Percentiles rank a stretch among this genome's conserved stretches.
Conservation (phyloP, 2,113 vertebrate species). For the Dryoscopus gambensis region DNA sequence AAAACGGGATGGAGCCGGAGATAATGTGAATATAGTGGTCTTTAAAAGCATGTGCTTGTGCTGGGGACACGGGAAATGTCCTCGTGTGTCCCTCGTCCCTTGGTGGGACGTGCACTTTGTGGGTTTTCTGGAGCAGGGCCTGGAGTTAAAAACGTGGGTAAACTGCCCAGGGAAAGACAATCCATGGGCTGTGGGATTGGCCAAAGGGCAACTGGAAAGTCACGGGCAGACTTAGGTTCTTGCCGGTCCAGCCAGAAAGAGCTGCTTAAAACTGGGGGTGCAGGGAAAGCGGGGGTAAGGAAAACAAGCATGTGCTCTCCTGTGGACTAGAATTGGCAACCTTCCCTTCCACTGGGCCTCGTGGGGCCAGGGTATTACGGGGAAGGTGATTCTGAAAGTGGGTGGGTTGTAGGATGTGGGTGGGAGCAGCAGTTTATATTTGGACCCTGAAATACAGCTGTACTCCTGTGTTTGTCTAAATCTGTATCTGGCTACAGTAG, state of each 20-base stretch:
- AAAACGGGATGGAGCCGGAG: rapidly evolving
- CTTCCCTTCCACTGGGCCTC: rapidly evolving
- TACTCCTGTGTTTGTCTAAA: rapidly evolving
- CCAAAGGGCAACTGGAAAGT: rapidly evolving
- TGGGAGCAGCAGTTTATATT: background rate
- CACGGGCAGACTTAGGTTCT: rapidly evolving
- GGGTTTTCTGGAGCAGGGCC: rapidly evolving
- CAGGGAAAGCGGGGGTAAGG: rapidly evolving
- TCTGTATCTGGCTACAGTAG: background rate
- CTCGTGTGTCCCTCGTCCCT: rapidly evolving
- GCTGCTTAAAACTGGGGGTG: rapidly evolving
- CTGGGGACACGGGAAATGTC: rapidly evolving
- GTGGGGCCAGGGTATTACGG: rapidly evolving
- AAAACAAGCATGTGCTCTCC: rapidly evolving
- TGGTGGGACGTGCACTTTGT: rapidly evolving
- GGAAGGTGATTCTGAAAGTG: rapidly evolving
- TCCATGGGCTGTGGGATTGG: rapidly evolving
- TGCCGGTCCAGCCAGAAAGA: background rate
- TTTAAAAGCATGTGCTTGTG: rapidly evolving
- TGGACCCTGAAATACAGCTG: background rate
- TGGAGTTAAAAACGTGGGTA: rapidly evolving
- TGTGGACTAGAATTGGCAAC: rapidly evolving
- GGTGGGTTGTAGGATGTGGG: rapidly evolving
- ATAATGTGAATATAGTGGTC: rapidly evolving
- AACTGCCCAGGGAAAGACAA: rapidly evolving